Base-by-base conservation (phyloP, 2,888 invertebrate species). In the Aquatica leii region DNA sequence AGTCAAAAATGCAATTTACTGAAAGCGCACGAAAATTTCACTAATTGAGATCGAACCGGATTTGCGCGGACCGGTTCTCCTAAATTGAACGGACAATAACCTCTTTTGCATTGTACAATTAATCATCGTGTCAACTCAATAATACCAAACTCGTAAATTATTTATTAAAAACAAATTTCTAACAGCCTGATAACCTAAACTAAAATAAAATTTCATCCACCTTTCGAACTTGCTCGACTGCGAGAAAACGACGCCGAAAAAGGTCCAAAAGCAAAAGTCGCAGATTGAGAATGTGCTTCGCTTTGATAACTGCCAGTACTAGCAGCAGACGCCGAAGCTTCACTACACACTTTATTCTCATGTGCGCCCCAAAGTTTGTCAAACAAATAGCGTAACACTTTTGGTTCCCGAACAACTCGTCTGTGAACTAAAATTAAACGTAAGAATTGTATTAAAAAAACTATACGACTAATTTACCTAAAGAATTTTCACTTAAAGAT, bases 11-110 rank as follows among this genome's bases (percentile, higher is more conserved):
- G 31, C 37, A 9, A 60, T 50, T 54, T 43, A 49, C 49, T 55
- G 54, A 60, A 51, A 56, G 21, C 17, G 46, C 14, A 43, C 50
- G 35, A 56, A 56, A 56, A 43, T 61, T 60, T 43, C 37, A 40
- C 18, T 56, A 43, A 51, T 41, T 46, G 21, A 40, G 43, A 51
- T 31, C 56, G 62, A 60, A 60, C 54, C 60, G 40, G 54, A 51
- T 62, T 56, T 50, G 20, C 56, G 51, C 51, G 46, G 56, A 62
- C 62, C 50, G 56, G 56, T 57, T 62, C 40, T 51, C 52, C 40
- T 14, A 24, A 50, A 58, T 50, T 21, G 43, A 58, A 50, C 40
- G 58, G 37, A 17, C 58, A 51, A 40, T 24, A 50, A 58, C 58
- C 58, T 58, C 14, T 24, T 37, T 17, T 9, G 34, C 18, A 15